Conservation (phyloP, 1,140 invertebrate genomes). For the Drosophila kanapiae region DNA sequence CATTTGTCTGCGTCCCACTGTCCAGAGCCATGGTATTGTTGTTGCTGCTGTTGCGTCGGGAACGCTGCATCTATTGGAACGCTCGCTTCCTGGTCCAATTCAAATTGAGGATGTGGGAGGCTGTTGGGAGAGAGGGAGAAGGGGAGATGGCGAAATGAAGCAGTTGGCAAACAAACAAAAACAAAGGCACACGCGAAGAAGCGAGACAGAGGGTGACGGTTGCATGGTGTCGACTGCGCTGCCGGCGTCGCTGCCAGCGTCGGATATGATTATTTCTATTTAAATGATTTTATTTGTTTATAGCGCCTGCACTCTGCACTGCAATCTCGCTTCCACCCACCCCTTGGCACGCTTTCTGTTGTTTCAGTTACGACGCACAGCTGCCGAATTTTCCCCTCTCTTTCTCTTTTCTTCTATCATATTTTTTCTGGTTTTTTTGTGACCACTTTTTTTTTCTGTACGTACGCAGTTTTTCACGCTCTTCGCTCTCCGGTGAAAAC, state of each 20-base stretch:
- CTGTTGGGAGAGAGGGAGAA: conserved; percentile 21
- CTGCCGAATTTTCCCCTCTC: conserved; percentile 45
- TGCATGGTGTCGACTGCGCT: conserved; percentile 61
- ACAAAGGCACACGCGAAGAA: conserved; percentile 37
- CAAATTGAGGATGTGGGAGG: conserved; percentile 32
- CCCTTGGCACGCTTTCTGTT: conserved; percentile 21
- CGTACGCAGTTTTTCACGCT: conserved; percentile 52
- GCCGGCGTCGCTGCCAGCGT: conserved; percentile 28
- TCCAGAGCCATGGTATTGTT: conserved; percentile 73
- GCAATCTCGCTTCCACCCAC: conserved; percentile 7
- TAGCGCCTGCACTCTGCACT: conserved; percentile 25
- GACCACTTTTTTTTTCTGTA: conserved; percentile 48
- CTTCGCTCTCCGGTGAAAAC: conserved; percentile 38
- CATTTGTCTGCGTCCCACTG: conserved; percentile 79
- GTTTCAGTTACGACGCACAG: conserved; percentile 64
- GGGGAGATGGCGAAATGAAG: conserved; percentile 25
- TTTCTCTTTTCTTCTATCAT: conserved; percentile 23
- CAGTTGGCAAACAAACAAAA: conserved; percentile 44
- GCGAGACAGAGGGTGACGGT: conserved; percentile 27
- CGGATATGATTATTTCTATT: conserved; percentile 57
- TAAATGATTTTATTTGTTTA: conserved; percentile 60
- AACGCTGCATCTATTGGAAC: conserved; percentile 22
- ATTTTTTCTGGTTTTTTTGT: conserved; percentile 19
- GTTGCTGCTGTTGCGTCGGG: conserved; percentile 15
- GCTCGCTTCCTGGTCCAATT: conserved; percentile 42